Percentiles rank a stretch among this genome's conserved stretches.
Conservation (phyloP, 2,888 invertebrate genomes). For the Lacanobia oleracea region DNA sequence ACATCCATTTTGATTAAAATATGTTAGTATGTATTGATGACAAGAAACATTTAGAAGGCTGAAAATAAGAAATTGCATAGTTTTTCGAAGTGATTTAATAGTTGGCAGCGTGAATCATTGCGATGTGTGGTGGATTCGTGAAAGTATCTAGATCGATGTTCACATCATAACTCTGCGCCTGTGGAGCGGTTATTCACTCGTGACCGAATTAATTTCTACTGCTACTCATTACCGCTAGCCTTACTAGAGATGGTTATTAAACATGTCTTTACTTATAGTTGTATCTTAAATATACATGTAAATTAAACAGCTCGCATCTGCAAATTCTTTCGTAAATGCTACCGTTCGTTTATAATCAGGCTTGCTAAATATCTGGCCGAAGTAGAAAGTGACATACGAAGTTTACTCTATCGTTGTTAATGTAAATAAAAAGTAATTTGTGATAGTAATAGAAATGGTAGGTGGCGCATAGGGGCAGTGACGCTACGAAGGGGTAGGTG, state of each 20-base stretch:
- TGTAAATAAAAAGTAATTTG: constrained; percentile 49
- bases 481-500: constrained; percentile 77
- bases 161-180: constrained; percentile 64
- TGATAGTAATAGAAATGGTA: constrained; percentile 53
- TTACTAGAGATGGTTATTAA: constrained; percentile 8
- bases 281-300: not conserved
- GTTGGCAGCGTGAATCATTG: constrained; percentile 27
- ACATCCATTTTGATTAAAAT: not conserved
- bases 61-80: constrained; percentile 18
- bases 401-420: constrained; percentile 14
- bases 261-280: not conserved
- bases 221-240: constrained; percentile 35
- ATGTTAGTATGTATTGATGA: not conserved
- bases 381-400: not conserved
- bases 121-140: constrained; percentile 49
- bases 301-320: not conserved
- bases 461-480: constrained; percentile 54
- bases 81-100: constrained; percentile 8
- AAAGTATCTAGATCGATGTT: constrained; percentile 63
- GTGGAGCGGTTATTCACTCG: constrained; percentile 72
- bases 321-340: not conserved
- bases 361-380: not conserved
- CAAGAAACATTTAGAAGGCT: not conserved
- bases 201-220: constrained; percentile 69
- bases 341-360: not conserved